Conservation (phyloP, 2,888 invertebrate genomes). For the Dyspetes luteomarginatus region DNA sequence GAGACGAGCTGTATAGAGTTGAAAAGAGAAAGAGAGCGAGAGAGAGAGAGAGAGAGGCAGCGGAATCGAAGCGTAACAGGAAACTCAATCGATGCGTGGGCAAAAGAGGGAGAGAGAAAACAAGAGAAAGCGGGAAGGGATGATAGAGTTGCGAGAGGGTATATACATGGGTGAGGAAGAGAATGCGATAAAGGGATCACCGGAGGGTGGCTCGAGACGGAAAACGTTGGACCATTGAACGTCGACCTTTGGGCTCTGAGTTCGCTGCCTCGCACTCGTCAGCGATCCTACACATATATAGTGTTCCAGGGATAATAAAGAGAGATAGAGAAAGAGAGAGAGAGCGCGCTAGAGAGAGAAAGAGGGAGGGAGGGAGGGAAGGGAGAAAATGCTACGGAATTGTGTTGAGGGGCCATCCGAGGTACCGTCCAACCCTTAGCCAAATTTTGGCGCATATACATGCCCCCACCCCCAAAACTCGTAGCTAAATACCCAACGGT, state of each 20-base stretch:
- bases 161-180: constrained; percentile 57
- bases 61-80: constrained; percentile 38
- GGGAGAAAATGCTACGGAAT: constrained; percentile 60
- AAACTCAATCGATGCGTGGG: constrained; percentile 32
- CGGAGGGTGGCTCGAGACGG: constrained; percentile 74
- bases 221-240: constrained; percentile 82
- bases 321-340: constrained; percentile 41
- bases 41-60: constrained; percentile 53
- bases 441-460: constrained; percentile 69
- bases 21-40: constrained; percentile 45
- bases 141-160: constrained; percentile 58
- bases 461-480: constrained; percentile 72
- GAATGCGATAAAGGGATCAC: constrained; percentile 75
- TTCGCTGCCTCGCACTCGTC: constrained; percentile 64
- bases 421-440: constrained; percentile 52
- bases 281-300: constrained; percentile 52
- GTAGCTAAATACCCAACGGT: constrained; percentile 76
- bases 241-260: constrained; percentile 82
- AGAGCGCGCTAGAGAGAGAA: constrained; percentile 35
- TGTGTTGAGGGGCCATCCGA: constrained; percentile 59
- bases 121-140: constrained; percentile 59
- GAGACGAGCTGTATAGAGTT: constrained; percentile 34
- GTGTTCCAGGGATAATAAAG: constrained; percentile 17
- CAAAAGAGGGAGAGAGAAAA: constrained; percentile 47
- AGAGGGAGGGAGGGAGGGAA: constrained; percentile 31